These are phyloP conservation scores for Numenius arquata DNA, from an alignment of 2,113 vertebrate genomes.

Conservation along the genomic window DNA sequence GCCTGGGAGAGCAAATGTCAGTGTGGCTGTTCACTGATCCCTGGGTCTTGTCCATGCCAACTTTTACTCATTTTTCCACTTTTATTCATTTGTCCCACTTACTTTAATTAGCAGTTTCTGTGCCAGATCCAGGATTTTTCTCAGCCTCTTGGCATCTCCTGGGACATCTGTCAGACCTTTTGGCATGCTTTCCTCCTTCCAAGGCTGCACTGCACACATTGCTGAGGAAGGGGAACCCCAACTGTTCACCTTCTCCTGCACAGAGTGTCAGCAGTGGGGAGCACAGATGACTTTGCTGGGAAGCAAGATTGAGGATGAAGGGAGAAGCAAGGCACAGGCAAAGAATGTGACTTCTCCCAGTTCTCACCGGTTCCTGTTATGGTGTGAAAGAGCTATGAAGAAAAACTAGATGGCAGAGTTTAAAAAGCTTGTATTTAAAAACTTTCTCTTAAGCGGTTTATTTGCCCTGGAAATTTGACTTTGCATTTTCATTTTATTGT, in stretches of 20 bases:
- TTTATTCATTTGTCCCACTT: not conserved
- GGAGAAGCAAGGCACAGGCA: not conserved
- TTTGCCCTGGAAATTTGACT: not conserved
- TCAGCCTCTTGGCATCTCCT: not conserved
- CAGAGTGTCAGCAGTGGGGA: not conserved
- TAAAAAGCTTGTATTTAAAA: not conserved
- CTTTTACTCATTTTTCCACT: not conserved
- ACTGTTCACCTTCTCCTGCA: not conserved
- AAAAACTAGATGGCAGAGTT: not conserved
- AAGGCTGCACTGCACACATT: accelerated
- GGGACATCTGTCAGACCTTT: not conserved
- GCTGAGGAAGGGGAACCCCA: accelerated
- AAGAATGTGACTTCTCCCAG: not conserved
- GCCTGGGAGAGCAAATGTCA: not conserved
- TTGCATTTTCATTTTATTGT: not conserved
- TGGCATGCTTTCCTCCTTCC: accelerated
- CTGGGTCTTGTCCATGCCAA: not conserved
- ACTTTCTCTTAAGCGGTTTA: not conserved
- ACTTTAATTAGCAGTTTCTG: not conserved
- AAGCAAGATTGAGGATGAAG: not conserved
- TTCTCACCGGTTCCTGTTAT: not conserved
- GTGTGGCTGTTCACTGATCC: not conserved
- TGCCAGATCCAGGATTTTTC: not conserved
- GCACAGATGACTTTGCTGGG: not conserved
- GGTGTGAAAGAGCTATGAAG: not conserved